phyloP scores from a whole-genome alignment of 2,113 vertebrate species.

The Macrotus californicus region DNA sequence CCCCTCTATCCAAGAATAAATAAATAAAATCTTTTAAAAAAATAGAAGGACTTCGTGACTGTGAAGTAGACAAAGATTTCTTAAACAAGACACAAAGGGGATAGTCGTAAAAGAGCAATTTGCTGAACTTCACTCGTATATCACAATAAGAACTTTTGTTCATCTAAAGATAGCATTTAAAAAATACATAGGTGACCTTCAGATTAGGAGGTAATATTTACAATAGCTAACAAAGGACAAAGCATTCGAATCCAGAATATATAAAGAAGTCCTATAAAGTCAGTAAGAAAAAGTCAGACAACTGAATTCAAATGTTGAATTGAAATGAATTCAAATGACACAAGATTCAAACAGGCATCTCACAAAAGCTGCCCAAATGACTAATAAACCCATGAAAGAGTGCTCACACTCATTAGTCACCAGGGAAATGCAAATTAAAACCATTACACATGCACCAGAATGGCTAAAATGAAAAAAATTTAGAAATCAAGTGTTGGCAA shows the following conservation, averaged over 20 bases:
- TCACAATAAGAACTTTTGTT: not conserved
- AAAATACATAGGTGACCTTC: not conserved
- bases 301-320: not conserved
- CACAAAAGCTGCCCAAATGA: not conserved
- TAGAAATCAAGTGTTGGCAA: not conserved
- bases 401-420: not conserved
- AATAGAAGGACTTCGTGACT: no score
- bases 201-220: not conserved
- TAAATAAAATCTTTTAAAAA: no score
- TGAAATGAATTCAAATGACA: not conserved
- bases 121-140: not conserved
- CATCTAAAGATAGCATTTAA: not conserved
- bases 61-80: no score
- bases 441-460: not conserved
- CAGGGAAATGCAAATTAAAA: slow-evolving; percentile 33
- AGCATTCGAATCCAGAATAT: not conserved
- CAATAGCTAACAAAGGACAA: not conserved
- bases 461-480: not conserved
- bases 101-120: not conserved
- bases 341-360: not conserved
- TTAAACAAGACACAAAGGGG: not conserved
- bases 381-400: not conserved
- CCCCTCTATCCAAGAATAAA: no score
- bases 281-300: not conserved
- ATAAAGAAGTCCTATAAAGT: not conserved